Base-by-base conservation (phyloP, 2,888 invertebrate species). In the Chaetogeoica ovagalla region DNA sequence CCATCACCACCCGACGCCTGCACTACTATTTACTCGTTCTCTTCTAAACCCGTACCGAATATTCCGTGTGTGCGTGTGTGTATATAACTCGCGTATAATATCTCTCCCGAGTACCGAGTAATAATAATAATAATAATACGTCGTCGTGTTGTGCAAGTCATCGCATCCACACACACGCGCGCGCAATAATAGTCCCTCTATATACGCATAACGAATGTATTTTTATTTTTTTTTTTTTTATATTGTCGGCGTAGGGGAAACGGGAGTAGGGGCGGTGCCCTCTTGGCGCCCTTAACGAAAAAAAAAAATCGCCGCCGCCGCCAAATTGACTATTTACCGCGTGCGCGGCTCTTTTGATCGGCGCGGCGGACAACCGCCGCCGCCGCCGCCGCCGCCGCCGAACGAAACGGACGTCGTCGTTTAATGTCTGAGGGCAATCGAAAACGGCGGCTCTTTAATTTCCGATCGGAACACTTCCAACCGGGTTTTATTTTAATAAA, bases 291-390 rank as follows among this genome's bases (percentile, higher is more conserved):
- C 77, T 79, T 63, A 63, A 63, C 70, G 70, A 43, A 70, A 79
- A 79, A 79, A 70, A 79, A 70, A 62, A 43, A 43, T 43, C 43
- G 43, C 48, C 62, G 70, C 62, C 77, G 69, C 48, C 62, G 70
- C 62, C 77, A 62, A 79, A 79, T 79, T 63, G 77, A 79, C 77
- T 79, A 70, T 79, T 79, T 79, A 79, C 77, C 77, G 77, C 63
- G 77, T 70, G 77, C 63, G 77, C 77, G 77, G 77, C 63, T 70
- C 63, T 55, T 79, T 79, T 79, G 77, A 79, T 79, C 30, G 30
- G 30, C 76, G 76, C 8, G 59, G 48, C 48, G 52, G 43, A 59
- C 57, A 68, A 39, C 5, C 39, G 39, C 5, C 55, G 55, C 43
- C 66, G 72, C 48, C 72, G 62, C 30, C 60, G 23, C 23, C 71